Evolutionary conservation across 2,888 invertebrate species (phyloP).

Genomic region (Hesperia comma): DNA sequence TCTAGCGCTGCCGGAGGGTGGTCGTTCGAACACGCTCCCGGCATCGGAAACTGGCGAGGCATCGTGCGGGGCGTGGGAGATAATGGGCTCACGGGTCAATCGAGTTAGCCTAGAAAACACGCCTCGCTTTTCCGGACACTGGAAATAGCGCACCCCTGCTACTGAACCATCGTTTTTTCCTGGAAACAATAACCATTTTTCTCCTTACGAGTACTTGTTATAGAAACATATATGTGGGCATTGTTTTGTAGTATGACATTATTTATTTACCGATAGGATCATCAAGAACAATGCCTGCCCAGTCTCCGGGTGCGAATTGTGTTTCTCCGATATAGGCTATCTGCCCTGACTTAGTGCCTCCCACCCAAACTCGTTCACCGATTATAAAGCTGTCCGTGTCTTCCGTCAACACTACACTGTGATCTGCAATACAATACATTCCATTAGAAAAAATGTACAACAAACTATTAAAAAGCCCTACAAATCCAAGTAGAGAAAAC

Average conservation of each 20-base stretch:
- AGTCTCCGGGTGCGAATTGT: conserved; percentile 98
- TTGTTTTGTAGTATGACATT: conserved; percentile 5
- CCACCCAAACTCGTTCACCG: conserved; percentile 97
- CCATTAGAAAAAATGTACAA: conserved; percentile 23
- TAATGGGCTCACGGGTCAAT: conserved; percentile 89
- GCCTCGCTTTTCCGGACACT: conserved; percentile 96
- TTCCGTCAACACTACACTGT: conserved; percentile 92
- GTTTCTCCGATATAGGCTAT: conserved; percentile 98
- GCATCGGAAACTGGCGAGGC: conserved; percentile 76
- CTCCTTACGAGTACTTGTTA: conserved; percentile 4
- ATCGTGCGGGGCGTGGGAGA: conserved; percentile 79
- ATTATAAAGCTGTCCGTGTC: conserved; percentile 98
- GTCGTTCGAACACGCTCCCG: conserved; percentile 77
- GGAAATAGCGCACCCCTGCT: conserved; percentile 95
- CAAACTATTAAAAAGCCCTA: conserved; percentile 50
- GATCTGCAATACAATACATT: conserved; percentile 84
- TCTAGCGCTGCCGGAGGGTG: conserved; percentile 73
- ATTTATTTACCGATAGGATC: conserved; percentile 91
- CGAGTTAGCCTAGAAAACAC: conserved; percentile 96
- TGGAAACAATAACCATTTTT: conserved; percentile 54
- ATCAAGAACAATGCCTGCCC: conserved; percentile 98
- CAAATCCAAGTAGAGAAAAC: conserved; percentile 35
- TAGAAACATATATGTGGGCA: conserved; percentile 2
- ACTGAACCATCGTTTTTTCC: conserved; percentile 99
- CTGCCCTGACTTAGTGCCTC: conserved; percentile 94